phyloP scores from a whole-genome alignment of 2,113 vertebrate species.

The Eublepharis macularius region DNA sequence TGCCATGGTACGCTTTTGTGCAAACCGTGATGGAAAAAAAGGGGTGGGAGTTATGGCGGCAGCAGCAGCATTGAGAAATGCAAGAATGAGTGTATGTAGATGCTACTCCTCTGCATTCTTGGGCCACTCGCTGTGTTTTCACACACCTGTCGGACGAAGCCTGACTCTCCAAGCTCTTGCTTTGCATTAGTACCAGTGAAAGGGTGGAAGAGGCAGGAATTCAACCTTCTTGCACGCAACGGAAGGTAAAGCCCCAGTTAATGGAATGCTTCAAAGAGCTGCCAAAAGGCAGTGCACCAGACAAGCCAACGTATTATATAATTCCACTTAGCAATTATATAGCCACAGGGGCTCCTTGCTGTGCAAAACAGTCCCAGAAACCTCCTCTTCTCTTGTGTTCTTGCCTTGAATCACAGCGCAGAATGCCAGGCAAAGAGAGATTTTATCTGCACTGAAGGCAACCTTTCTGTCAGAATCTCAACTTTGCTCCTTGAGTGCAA shows the following conservation, averaged over 20 bases:
- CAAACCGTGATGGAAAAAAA: too few species aligned
- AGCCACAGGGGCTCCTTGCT: background rate
- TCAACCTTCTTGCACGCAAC: background rate
- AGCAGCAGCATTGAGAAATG: too few species aligned
- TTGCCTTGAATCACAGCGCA: background rate
- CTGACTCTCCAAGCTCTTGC: background rate
- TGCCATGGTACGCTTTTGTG: too few species aligned
- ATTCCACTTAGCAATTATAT: constrained; percentile 23
- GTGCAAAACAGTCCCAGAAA: background rate
- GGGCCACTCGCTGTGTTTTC: background rate
- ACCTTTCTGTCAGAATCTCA: background rate
- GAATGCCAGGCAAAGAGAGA: background rate
- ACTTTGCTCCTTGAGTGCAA: background rate
- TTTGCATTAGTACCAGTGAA: background rate
- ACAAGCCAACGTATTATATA: constrained; percentile 5
- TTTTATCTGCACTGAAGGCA: background rate
- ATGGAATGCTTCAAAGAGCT: constrained; percentile 6
- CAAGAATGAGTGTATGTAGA: too few species aligned
- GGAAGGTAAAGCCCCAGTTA: background rate
- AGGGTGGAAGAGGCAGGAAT: background rate
- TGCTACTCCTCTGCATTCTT: too few species aligned
- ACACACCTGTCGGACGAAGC: background rate
- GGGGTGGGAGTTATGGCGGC: too few species aligned
- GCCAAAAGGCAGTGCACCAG: constrained; percentile 3
- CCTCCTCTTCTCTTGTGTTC: background rate